These are phyloP conservation scores for Equus quagga DNA, from an alignment of 2,113 vertebrate genomes.

Conservation along the genomic window DNA sequence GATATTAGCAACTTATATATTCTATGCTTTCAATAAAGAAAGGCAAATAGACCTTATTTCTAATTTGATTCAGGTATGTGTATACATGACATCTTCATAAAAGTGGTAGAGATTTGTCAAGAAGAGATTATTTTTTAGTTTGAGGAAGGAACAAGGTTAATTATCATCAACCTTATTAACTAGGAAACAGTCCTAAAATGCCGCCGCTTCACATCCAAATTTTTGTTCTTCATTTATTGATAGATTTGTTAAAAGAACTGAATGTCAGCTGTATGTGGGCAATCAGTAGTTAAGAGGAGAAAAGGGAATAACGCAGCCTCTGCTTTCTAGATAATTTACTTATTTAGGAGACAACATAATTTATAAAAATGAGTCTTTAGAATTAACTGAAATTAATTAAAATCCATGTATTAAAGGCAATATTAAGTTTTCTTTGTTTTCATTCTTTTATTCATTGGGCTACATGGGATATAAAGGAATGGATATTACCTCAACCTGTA, in stretches of 20 bases:
- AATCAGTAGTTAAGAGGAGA: not conserved
- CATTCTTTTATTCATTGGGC: not conserved
- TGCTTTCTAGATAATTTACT: not conserved
- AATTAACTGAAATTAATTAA: not conserved
- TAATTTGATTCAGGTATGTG: not conserved
- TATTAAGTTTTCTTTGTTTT: not conserved
- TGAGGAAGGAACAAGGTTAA: not conserved
- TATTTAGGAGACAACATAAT: not conserved
- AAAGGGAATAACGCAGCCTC: not conserved
- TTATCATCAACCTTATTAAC: not conserved
- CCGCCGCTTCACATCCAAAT: not conserved
- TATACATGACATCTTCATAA: not conserved
- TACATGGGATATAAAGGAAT: not conserved
- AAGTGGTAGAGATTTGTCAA: not conserved
- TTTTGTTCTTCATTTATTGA: not conserved
- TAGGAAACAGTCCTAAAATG: not conserved
- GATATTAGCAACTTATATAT: not conserved
- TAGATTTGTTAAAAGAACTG: not conserved
- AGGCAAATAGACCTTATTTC: not conserved
- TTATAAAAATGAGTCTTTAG: not conserved
- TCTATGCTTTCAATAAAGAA: not conserved
- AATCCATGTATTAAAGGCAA: not conserved
- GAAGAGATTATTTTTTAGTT: not conserved
- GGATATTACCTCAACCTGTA: not conserved
- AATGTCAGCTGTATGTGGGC: fast-evolving